These are phyloP conservation scores for Meteorus sp. DNA, from an alignment of 1,140 invertebrate species.

Conservation along the genomic window DNA sequence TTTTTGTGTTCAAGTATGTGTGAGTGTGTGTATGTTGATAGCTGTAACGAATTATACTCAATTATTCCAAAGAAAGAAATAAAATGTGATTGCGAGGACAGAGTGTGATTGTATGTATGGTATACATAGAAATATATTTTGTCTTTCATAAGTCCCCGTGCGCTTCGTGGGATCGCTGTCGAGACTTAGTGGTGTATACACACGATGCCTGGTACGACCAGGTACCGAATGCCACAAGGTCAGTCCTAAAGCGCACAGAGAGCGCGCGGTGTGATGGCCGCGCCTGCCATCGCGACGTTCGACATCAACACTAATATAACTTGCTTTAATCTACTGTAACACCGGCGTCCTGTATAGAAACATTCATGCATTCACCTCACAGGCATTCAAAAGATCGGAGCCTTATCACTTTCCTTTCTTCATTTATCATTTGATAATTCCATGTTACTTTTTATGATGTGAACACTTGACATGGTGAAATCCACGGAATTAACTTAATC, in stretches of 20 bases:
- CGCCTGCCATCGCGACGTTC: conserved; percentile 12
- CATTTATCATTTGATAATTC: no score
- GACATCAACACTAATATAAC: neutral
- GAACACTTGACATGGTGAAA: no score
- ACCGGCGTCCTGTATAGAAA: no score
- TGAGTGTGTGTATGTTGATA: no score
- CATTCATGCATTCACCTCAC: no score
- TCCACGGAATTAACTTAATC: no score
- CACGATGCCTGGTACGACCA: conserved; percentile 48
- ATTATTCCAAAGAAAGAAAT: neutral
- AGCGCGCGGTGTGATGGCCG: conserved; percentile 31
- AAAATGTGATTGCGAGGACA: neutral
- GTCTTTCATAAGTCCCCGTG: conserved; percentile 11
- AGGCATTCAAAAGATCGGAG: no score
- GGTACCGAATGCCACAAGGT: conserved; percentile 60
- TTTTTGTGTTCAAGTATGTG: no score
- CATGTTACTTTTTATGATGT: no score
- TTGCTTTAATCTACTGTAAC: neutral
- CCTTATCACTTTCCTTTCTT: no score
- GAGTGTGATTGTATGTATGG: neutral
- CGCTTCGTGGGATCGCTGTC: conserved; percentile 16
- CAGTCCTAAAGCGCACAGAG: conserved; percentile 44
- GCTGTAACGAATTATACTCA: neutral
- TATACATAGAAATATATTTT: neutral
- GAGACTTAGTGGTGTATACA: conserved; percentile 25